Conservation (phyloP, 2,888 invertebrate species). For the Melanargia galathea region DNA sequence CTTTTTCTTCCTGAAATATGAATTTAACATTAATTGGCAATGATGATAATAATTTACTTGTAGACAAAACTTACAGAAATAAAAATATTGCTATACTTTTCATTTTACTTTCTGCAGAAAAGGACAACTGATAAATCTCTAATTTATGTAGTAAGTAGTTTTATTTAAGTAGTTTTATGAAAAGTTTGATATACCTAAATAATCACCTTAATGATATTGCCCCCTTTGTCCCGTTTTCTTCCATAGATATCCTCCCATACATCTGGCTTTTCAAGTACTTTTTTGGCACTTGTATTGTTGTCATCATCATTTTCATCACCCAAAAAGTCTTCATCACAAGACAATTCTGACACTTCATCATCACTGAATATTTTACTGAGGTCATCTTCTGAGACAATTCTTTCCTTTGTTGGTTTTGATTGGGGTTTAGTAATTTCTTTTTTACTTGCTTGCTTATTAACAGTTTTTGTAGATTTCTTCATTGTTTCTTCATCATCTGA, state of each 20-base stretch:
- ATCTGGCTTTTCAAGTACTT: slow-evolving; percentile 57
- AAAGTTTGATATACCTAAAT: too few species aligned
- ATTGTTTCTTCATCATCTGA: slow-evolving; percentile 44
- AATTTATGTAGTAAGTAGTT: too few species aligned
- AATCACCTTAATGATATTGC: slow-evolving; percentile 87
- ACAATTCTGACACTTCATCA: slow-evolving; percentile 73
- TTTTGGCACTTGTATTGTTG: slow-evolving; percentile 44
- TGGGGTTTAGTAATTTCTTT: slow-evolving; percentile 34
- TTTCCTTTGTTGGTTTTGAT: slow-evolving; percentile 46
- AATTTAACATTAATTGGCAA: slow-evolving; percentile 10
- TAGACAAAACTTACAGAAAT: not conserved
- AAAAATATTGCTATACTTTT: too few species aligned
- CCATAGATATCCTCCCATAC: slow-evolving; percentile 97
- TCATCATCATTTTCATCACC: slow-evolving; percentile 48
- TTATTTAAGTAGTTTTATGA: not conserved
- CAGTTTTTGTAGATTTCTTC: slow-evolving; percentile 38
- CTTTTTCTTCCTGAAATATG: slow-evolving; percentile 67
- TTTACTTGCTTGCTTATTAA: slow-evolving; percentile 37
- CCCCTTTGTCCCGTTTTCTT: slow-evolving; percentile 89
- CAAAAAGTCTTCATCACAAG: slow-evolving; percentile 55
- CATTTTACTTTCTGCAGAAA: too few species aligned
- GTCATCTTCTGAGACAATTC: slow-evolving; percentile 59
- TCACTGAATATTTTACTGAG: slow-evolving; percentile 70
- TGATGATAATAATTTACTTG: slow-evolving; percentile 2
- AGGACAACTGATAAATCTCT: too few species aligned